Evolutionary conservation across 37 sponge, comb jelly and placozoan genomes (phyloP).

Genomic region (Lycopodina hypogea): DNA sequence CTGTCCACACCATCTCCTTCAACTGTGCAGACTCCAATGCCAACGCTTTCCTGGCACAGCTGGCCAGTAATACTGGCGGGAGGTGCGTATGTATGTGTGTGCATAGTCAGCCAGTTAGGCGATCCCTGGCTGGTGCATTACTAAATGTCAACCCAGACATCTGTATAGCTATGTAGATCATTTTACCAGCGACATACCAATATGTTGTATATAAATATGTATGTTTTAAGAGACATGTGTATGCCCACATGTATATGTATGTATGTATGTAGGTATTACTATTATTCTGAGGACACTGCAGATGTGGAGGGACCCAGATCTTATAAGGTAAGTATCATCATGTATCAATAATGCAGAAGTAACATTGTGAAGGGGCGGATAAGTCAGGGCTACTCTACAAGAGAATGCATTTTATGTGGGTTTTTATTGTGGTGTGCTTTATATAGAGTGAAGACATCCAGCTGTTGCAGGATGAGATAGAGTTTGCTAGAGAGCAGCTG

Average conservation of each 20-base stretch:
- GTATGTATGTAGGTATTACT: conserved; percentile 45
- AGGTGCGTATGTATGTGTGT: conserved; percentile 28
- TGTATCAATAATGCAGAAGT: background rate
- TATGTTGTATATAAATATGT: background rate
- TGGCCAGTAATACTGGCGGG: conserved; percentile 82
- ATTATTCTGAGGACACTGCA: conserved; percentile 49
- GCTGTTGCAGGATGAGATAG: conserved; percentile 38
- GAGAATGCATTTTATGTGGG: background rate
- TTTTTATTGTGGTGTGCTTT: background rate
- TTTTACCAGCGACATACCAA: too few relatives aligned
- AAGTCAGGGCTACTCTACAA: too few relatives aligned
- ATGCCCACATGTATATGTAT: background rate
- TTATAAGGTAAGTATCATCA: conserved; percentile 32
- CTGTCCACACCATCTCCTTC: conserved; percentile 92
- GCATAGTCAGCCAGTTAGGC: too few relatives aligned
- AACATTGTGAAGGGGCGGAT: too few relatives aligned
- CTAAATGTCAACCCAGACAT: background rate
- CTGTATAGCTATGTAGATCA: too few relatives aligned
- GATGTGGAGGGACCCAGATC: conserved; percentile 55
- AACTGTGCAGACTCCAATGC: conserved; percentile 83
- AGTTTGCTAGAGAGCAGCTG: conserved; percentile 40
- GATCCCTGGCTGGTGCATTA: conserved; percentile 1
- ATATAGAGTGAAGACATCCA: conserved; percentile 65
- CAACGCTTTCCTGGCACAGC: conserved; percentile 70
- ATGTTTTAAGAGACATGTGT: too few relatives aligned